Evolutionary conservation across 2,888 invertebrate species (phyloP).

Genomic region (Tinea pellionella): DNA sequence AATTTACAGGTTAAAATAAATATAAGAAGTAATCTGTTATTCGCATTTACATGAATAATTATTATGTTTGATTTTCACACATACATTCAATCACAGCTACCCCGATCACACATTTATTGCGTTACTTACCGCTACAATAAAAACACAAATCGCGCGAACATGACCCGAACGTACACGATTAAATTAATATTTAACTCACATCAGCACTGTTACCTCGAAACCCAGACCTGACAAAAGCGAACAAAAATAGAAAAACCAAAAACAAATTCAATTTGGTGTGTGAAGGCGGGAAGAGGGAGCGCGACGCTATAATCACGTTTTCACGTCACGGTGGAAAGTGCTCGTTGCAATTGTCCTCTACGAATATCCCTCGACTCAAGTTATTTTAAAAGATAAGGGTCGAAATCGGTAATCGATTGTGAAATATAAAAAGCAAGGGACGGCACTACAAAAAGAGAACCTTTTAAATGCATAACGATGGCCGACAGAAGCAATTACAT

Average conservation of each 20-base stretch:
- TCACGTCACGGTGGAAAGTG: neutral
- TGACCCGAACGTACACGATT: neutral
- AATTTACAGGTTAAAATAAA: neutral
- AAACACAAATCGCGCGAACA: neutral
- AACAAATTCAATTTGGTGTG: slow-evolving; percentile 3
- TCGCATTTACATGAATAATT: neutral
- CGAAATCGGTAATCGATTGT: slow-evolving; percentile 8
- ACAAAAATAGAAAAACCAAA: slow-evolving; percentile 7
- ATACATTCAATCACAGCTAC: neutral
- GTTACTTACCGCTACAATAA: neutral
- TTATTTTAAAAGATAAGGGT: slow-evolving; percentile 12
- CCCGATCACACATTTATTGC: neutral
- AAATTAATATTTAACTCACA: neutral
- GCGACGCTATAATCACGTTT: slow-evolving; percentile 5
- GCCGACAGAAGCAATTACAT: slow-evolving; percentile 13
- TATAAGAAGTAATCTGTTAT: neutral
- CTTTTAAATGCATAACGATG: slow-evolving; percentile 8
- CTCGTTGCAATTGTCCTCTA: neutral
- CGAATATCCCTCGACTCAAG: neutral
- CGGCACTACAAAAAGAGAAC: slow-evolving; percentile 3
- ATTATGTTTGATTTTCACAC: neutral
- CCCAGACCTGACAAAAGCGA: slow-evolving; percentile 1
- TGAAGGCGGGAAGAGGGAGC: neutral
- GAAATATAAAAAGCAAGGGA: slow-evolving; percentile 7
- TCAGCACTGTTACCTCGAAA: slow-evolving; percentile 3